Evolutionary conservation across 1,140 invertebrate species (phyloP).

Genomic region (Tetranychus urticae): DNA sequence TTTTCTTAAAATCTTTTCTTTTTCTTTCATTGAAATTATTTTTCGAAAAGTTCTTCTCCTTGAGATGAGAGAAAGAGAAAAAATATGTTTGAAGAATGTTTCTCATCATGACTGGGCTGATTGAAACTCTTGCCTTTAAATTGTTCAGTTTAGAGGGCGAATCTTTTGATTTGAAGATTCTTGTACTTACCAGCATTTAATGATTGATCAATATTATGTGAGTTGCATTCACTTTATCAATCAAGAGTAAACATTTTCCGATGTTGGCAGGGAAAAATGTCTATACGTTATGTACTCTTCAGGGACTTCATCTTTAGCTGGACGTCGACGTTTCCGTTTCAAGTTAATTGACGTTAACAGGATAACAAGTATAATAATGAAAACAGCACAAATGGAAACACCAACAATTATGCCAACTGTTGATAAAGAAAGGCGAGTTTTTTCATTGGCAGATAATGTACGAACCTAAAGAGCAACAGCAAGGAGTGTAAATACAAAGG

Average conservation of each 20-base stretch:
- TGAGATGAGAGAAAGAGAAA: too few relatives aligned
- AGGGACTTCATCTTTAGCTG: conserved; percentile 21
- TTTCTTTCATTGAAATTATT: too few relatives aligned
- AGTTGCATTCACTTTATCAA: background rate
- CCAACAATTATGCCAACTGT: conserved; percentile 52
- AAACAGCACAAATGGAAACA: conserved; percentile 54
- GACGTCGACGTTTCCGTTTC: conserved; percentile 46
- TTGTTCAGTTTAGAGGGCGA: too few relatives aligned
- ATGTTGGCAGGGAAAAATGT: conserved; percentile 22
- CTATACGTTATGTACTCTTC: conserved; percentile 47
- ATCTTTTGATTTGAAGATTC: too few relatives aligned
- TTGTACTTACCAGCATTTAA: too few relatives aligned
- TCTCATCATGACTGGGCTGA: too few relatives aligned
- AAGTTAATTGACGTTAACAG: conserved; percentile 59
- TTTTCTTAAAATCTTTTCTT: too few relatives aligned
- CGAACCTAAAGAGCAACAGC: background rate
- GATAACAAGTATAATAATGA: conserved; percentile 53
- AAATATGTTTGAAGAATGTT: too few relatives aligned
- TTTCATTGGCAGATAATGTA: conserved; percentile 8
- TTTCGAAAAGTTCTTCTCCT: too few relatives aligned
- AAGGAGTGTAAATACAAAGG: background rate
- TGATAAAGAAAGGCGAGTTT: conserved; percentile 12
- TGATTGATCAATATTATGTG: too few relatives aligned
- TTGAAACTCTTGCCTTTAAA: too few relatives aligned
- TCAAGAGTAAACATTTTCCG: conserved; percentile 16